Conservation (phyloP, 53 echinoderm and acorn worm species). For the Luidia sarsii region DNA sequence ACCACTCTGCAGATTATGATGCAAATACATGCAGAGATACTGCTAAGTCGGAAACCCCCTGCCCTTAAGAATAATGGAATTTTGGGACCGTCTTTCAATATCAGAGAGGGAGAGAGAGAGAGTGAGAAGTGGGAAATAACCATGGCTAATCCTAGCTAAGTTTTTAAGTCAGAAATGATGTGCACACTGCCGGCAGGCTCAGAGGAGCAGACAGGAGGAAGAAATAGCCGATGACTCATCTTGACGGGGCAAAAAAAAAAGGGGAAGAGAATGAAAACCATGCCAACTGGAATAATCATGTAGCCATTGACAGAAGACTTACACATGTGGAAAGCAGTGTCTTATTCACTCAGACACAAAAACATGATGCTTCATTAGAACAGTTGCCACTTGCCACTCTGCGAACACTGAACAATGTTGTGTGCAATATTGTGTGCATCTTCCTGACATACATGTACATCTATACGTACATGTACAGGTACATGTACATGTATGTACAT, state of each 20-base stretch:
- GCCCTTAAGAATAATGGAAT: too few relatives aligned
- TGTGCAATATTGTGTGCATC: not conserved
- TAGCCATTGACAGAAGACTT: not conserved
- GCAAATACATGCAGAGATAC: too few relatives aligned
- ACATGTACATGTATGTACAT: conserved; percentile 18
- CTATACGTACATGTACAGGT: not conserved
- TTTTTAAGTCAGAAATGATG: conserved; percentile 13
- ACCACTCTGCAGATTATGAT: too few relatives aligned
- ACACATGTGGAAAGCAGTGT: too few relatives aligned
- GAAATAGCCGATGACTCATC: conserved; percentile 40
- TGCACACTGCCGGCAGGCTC: conserved; percentile 8
- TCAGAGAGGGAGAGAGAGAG: too few relatives aligned
- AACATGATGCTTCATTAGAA: too few relatives aligned
- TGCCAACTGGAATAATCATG: conserved; percentile 47
- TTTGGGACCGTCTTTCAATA: too few relatives aligned
- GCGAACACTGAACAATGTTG: not conserved
- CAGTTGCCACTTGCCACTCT: too few relatives aligned
- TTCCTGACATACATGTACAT: not conserved
- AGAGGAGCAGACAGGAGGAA: not conserved
- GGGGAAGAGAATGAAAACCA: not conserved
- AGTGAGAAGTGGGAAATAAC: too few relatives aligned
- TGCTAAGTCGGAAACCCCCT: too few relatives aligned
- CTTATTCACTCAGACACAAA: not conserved
- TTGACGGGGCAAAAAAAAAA: not conserved
- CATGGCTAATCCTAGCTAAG: too few relatives aligned